These are phyloP conservation scores for Drosophila seclusa DNA, from an alignment of 2,888 invertebrate species.

Conservation along the genomic window DNA sequence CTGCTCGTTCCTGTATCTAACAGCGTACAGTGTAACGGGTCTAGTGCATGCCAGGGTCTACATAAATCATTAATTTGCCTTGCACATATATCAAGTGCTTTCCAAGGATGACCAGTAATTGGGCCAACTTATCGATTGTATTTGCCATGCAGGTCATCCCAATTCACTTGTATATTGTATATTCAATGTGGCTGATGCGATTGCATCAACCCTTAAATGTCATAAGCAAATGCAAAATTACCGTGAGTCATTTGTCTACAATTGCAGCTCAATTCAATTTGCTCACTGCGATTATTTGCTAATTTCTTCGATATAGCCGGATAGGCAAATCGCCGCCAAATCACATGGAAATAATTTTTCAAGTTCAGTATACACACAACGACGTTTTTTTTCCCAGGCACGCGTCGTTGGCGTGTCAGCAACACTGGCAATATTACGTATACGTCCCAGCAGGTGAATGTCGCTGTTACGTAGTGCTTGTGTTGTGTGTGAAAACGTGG, in stretches of 20 bases:
- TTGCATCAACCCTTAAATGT: not conserved
- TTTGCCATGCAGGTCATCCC: constrained; percentile 4
- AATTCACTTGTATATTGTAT: constrained; percentile 11
- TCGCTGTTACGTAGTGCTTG: constrained; percentile 2
- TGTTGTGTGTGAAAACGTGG: constrained; percentile 10
- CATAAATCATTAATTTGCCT: constrained; percentile 10
- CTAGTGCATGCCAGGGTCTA: constrained; percentile 1
- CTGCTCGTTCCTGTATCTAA: not conserved
- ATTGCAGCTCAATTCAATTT: constrained; percentile 11
- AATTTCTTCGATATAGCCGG: constrained; percentile 14
- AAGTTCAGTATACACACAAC: constrained; percentile 22
- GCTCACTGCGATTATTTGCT: constrained; percentile 17
- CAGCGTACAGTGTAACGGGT: not conserved
- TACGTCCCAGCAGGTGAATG: constrained; percentile 35
- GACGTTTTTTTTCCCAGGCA: constrained; percentile 27
- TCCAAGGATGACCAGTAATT: constrained; percentile 4
- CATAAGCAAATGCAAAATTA: constrained; percentile 25
- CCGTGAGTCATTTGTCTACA: not conserved
- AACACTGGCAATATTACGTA: constrained; percentile 46
- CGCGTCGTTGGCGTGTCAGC: constrained; percentile 41
- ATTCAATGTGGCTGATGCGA: not conserved
- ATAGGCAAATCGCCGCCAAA: constrained; percentile 4
- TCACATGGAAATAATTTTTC: constrained; percentile 22
- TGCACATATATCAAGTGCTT: not conserved
- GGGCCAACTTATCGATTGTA: constrained; percentile 9